Evolutionary conservation across 2,797 vertebrate genomes (phyloP), one percentile per base, ranked within the genome.

Genomic region (Gymnothorax reevesii): DNA sequence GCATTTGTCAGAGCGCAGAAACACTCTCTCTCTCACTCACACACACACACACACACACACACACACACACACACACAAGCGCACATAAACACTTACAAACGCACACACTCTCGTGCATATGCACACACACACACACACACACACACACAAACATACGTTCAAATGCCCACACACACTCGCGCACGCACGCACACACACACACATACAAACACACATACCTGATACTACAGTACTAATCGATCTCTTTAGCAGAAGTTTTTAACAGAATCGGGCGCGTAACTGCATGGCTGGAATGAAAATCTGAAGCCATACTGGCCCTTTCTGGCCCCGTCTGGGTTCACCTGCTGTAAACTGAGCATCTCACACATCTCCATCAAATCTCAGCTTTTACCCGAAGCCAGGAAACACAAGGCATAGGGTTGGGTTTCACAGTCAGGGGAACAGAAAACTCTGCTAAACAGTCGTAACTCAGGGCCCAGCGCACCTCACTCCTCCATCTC

Each of bases 381-480:
- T 92, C 89, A 54, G 90, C 93, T 92, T 92, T 94, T 91, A 93
- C 92, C 90, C 25, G 12, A 92, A 93, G 92, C 91, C 88, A 94
- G 90, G 93, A 93, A 95, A 95, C 93, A 95, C 95, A 95, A 94
- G 92, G 94, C 91, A 91, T 87, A 2, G 25, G 87, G 86, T 88
- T 89, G 89, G 88, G 85, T 42, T 42, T 42, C 33, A 42, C 33
- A 90, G 86, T 91, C 89, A 86, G 90, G 89, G 88, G 93, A 90
- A 92, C 87, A 93, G 90, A 93, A 88, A 88, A 91, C 92, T 93
- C 89, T 91, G 91, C 66, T 93, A 93, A 94, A 92, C 92, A 94
- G 93, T 95, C 93, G 95, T 93, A 95, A 93, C 86, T 91, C 92
- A 86, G 92, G 92, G 94, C 60, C 12, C 83, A 84, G 83, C 62